These are phyloP conservation scores for Lepidocyrtoides sp. DNA, from an alignment of 2,888 invertebrate species.

Conservation along the genomic window DNA sequence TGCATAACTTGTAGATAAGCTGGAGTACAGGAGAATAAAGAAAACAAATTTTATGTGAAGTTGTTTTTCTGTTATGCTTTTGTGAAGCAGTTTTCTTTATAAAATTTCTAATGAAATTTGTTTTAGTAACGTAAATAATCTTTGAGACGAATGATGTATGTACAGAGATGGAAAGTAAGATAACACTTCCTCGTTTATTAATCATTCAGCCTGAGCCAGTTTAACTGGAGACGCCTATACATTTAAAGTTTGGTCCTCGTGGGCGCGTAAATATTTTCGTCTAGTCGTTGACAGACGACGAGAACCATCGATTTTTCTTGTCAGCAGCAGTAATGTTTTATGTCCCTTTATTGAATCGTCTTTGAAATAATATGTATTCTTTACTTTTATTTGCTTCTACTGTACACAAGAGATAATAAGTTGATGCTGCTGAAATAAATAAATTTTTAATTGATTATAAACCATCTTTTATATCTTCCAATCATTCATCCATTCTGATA, in stretches of 20 bases:
- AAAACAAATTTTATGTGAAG: too few relatives aligned
- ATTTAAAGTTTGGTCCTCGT: not conserved
- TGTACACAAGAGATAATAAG: too few relatives aligned
- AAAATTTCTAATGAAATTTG: too few relatives aligned
- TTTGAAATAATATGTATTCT: too few relatives aligned
- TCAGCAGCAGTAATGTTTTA: not conserved
- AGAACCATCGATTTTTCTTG: not conserved
- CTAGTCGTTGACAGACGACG: not conserved
- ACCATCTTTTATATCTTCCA: not conserved
- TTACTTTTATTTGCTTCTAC: too few relatives aligned
- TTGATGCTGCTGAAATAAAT: not conserved
- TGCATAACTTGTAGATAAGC: too few relatives aligned
- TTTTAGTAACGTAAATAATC: too few relatives aligned
- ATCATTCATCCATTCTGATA: not conserved
- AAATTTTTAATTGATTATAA: not conserved
- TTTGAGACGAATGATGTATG: too few relatives aligned
- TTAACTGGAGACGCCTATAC: slow-evolving; percentile 59
- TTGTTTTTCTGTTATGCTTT: too few relatives aligned
- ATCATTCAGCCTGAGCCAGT: slow-evolving; percentile 35
- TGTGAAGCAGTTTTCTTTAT: too few relatives aligned
- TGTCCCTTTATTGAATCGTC: too few relatives aligned
- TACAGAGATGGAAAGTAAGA: not conserved
- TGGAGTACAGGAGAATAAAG: too few relatives aligned
- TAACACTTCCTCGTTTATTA: slow-evolving; percentile 53
- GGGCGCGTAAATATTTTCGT: not conserved